Evolutionary conservation across 2,113 vertebrate species (phyloP).

Genomic region (Saccopteryx leptura): DNA sequence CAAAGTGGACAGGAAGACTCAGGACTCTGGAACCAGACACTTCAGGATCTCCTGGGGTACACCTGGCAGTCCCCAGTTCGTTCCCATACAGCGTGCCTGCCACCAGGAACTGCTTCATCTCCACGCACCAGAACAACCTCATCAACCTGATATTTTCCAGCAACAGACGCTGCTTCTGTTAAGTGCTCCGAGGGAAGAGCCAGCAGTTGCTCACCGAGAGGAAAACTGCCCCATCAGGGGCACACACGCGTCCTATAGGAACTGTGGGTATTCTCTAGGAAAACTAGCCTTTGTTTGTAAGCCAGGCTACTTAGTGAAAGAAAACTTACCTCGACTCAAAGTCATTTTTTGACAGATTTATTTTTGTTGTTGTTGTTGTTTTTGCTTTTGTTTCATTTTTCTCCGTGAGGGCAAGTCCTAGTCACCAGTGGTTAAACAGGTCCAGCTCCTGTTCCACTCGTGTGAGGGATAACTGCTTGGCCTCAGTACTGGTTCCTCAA

Average conservation of each 20-base stretch:
- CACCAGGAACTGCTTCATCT: not conserved
- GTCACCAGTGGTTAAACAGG: not conserved
- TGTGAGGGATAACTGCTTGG: not conserved
- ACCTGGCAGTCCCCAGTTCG: rapidly evolving
- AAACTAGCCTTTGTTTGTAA: not conserved
- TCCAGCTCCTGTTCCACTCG: not conserved
- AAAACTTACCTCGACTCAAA: not conserved
- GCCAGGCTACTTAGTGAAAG: not conserved
- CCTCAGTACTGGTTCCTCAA: not conserved
- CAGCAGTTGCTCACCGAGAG: rapidly evolving
- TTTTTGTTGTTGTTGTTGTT: not conserved
- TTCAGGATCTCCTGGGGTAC: not conserved
- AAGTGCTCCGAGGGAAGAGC: not conserved
- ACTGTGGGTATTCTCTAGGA: not conserved
- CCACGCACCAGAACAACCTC: not conserved
- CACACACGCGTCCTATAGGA: not conserved
- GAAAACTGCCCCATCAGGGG: not conserved
- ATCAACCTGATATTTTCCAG: not conserved
- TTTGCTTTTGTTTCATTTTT: not conserved
- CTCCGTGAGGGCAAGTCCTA: not conserved
- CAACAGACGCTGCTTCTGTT: not conserved
- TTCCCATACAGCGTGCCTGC: rapidly evolving
- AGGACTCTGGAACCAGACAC: too few species aligned
- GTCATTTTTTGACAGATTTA: not conserved
- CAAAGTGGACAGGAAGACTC: not conserved